These are phyloP conservation scores for Spilogale gracilis DNA, from an alignment of 2,113 vertebrate genomes.

Conservation along the genomic window DNA sequence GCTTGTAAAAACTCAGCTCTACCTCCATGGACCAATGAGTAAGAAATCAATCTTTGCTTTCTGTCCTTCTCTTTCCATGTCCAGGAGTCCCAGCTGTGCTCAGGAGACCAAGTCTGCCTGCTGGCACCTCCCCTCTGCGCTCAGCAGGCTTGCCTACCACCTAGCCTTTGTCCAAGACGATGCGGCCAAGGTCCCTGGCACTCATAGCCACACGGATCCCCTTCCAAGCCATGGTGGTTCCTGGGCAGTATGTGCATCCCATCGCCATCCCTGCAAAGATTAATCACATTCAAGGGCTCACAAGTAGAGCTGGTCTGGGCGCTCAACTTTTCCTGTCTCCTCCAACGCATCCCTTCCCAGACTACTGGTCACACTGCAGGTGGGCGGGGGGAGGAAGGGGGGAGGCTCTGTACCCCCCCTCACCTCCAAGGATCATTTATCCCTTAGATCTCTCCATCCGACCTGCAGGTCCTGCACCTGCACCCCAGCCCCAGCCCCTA, in stretches of 20 bases:
- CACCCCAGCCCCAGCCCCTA: no score
- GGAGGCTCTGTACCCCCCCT: background rate
- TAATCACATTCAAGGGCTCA: background rate
- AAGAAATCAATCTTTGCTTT: background rate
- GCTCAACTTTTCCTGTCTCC: background rate
- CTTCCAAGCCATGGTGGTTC: background rate
- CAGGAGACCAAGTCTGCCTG: background rate
- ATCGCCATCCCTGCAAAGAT: fast-evolving
- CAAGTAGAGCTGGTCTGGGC: background rate
- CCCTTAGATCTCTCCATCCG: fast-evolving
- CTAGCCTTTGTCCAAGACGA: background rate
- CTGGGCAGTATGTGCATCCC: fast-evolving
- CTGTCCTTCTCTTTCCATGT: background rate
- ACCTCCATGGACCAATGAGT: background rate
- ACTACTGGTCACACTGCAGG: no score
- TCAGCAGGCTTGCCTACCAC: background rate
- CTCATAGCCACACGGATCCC: fast-evolving
- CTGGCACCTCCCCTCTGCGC: background rate
- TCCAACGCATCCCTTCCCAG: background rate
- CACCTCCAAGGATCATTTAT: background rate
- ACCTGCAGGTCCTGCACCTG: background rate
- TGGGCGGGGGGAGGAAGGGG: no score
- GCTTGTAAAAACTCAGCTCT: background rate
- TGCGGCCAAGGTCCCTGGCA: background rate
- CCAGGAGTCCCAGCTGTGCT: background rate